A percentile compares a stretch with the other conserved stretches of the same genome.
Conservation (phyloP, 2,888 invertebrate species). For the Dicyrtomina minuta region DNA sequence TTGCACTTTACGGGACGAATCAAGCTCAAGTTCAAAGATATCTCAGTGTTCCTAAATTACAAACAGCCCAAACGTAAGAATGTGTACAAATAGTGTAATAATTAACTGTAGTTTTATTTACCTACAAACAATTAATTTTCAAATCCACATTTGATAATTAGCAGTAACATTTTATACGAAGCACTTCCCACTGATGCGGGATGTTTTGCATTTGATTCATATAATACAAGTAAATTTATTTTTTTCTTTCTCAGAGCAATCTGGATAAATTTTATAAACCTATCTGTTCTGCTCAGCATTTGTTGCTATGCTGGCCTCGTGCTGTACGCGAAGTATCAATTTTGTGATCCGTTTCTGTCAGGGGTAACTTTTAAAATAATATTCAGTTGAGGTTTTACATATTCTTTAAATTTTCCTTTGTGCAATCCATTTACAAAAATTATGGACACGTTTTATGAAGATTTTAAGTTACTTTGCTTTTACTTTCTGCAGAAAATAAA, state of each 20-base stretch:
- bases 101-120: not conserved
- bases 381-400: not conserved
- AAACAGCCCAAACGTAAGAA: slow-evolving; percentile 66
- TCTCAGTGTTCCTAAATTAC: slow-evolving; percentile 69
- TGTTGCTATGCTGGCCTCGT: slow-evolving; percentile 83
- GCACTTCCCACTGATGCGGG: not conserved
- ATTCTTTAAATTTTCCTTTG: not conserved
- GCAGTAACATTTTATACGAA: not conserved
- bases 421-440: not conserved
- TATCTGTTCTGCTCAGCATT: slow-evolving; percentile 71
- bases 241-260: slow-evolving; percentile 46
- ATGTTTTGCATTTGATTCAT: not conserved
- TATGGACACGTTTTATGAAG: too few species aligned
- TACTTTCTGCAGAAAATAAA: slow-evolving; percentile 66
- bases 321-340: slow-evolving; percentile 79
- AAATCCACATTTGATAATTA: not conserved
- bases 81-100: too few species aligned
- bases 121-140: not conserved
- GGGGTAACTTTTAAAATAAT: slow-evolving; percentile 60
- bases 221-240: not conserved
- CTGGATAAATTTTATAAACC: slow-evolving; percentile 66
- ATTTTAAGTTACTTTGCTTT: too few species aligned
- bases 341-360: slow-evolving; percentile 83
- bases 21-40: slow-evolving; percentile 69
- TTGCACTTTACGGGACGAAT: slow-evolving; percentile 66